Percentiles rank a stretch among this genome's conserved stretches.
These are phyloP conservation scores for Labeo rohita DNA, from an alignment of 2,113 vertebrate species.

Conservation along the genomic window DNA sequence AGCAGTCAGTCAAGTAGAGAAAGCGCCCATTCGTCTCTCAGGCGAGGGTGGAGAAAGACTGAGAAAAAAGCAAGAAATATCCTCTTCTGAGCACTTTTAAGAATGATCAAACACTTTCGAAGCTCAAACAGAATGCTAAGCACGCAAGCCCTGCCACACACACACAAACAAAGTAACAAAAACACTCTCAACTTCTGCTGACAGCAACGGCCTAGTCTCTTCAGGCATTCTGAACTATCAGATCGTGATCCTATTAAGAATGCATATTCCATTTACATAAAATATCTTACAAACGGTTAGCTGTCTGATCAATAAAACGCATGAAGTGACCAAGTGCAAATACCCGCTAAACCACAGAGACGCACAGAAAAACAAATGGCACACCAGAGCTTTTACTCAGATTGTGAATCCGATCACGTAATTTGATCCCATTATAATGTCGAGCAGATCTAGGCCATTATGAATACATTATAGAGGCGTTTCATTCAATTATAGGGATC, in stretches of 20 bases:
- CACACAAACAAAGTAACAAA: conserved; percentile 35
- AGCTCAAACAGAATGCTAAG: conserved; percentile 23
- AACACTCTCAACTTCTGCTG: conserved; percentile 22
- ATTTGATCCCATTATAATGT: conserved; percentile 21
- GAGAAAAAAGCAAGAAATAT: conserved; percentile 45
- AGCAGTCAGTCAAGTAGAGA: conserved; percentile 29
- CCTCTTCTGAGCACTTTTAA: conserved; percentile 32
- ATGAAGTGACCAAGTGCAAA: neutral
- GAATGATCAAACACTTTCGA: conserved; percentile 26
- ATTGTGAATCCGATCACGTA: conserved; percentile 21
- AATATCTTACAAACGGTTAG: neutral
- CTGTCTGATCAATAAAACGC: conserved; percentile 1
- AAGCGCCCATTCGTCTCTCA: conserved; percentile 24
- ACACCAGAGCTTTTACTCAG: neutral
- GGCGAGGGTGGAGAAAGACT: conserved; percentile 32
- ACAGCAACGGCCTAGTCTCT: conserved; percentile 33
- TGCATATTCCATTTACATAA: neutral
- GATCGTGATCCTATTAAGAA: neutral
- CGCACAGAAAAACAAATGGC: conserved; percentile 13
- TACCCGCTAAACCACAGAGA: neutral
- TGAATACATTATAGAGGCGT: conserved; percentile 33
- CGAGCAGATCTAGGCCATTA: conserved; percentile 26
- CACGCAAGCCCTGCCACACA: neutral
- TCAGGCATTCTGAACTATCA: neutral
- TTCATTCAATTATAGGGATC: conserved; percentile 17